These are phyloP conservation scores for Solen grandis DNA, from an alignment of 1,140 invertebrate genomes.

Conservation along the genomic window DNA sequence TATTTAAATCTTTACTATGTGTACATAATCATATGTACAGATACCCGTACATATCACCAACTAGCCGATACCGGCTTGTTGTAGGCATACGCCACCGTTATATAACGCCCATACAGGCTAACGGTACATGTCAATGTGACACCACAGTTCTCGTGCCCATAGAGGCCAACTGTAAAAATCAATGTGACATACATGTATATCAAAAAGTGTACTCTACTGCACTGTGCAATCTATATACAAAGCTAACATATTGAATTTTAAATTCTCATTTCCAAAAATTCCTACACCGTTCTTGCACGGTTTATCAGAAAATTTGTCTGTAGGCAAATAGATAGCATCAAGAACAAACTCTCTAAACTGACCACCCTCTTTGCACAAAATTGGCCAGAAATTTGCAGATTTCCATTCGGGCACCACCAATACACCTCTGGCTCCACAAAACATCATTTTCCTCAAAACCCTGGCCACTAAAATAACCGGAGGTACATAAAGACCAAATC, in stretches of 20 bases:
- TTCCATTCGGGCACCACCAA: background rate
- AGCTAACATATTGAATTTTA: constrained; percentile 33
- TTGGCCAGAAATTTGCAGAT: constrained; percentile 10
- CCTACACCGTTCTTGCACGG: constrained; percentile 33
- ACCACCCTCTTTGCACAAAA: background rate
- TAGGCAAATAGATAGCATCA: constrained; percentile 32
- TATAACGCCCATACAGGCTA: background rate
- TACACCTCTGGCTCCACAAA: background rate
- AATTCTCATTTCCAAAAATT: constrained; percentile 18
- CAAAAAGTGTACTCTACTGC: too few species aligned
- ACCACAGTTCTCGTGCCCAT: background rate
- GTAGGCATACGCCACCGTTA: background rate
- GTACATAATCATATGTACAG: background rate
- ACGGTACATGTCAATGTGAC: background rate
- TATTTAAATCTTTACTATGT: background rate
- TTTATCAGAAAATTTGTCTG: constrained; percentile 13
- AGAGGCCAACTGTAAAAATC: background rate
- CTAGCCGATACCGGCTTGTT: background rate
- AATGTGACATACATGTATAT: too few species aligned
- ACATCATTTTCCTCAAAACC: constrained; percentile 31
- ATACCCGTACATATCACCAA: background rate
- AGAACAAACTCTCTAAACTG: background rate
- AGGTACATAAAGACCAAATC: constrained; percentile 22
- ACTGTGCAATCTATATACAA: background rate
- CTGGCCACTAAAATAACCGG: background rate